These are phyloP conservation scores for Volucella inflata DNA, from an alignment of 2,888 invertebrate species.

Conservation along the genomic window DNA sequence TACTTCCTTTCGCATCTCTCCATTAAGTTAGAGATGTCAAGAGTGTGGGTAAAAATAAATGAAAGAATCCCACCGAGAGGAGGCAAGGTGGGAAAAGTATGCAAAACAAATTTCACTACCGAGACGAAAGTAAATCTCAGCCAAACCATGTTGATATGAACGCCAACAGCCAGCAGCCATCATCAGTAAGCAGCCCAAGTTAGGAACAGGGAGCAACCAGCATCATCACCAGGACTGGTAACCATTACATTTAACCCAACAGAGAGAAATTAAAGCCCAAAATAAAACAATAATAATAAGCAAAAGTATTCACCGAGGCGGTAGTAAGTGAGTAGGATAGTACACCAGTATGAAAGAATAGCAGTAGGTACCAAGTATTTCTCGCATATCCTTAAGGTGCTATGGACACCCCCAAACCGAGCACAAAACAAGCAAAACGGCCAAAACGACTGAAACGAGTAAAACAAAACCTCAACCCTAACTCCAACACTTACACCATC, in stretches of 20 bases:
- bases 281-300: slow-evolving; percentile 56
- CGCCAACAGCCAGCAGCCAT: background rate
- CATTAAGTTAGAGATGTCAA: slow-evolving; percentile 5
- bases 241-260: background rate
- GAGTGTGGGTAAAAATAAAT: slow-evolving; percentile 22
- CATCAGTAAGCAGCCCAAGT: background rate
- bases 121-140: slow-evolving; percentile 50
- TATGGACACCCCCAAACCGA: slow-evolving; percentile 30
- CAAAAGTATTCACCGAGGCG: background rate
- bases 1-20: background rate
- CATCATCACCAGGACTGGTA: background rate
- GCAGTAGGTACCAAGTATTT: too few relatives aligned
- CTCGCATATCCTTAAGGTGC: slow-evolving; percentile 36
- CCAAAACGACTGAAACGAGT: too few relatives aligned
- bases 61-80: slow-evolving; percentile 21
- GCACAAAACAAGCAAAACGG: slow-evolving; percentile 2
- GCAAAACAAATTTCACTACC: slow-evolving; percentile 16
- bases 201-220: background rate
- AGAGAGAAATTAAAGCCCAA: slow-evolving; percentile 33
- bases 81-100: background rate
- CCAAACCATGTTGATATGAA: slow-evolving; percentile 1
- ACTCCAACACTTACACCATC: too few relatives aligned
- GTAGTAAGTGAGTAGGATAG: too few relatives aligned
- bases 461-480: background rate
- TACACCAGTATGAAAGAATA: too few relatives aligned